These are phyloP conservation scores for Dicyrtomina minuta DNA, from an alignment of 2,888 invertebrate genomes.

Conservation along the genomic window DNA sequence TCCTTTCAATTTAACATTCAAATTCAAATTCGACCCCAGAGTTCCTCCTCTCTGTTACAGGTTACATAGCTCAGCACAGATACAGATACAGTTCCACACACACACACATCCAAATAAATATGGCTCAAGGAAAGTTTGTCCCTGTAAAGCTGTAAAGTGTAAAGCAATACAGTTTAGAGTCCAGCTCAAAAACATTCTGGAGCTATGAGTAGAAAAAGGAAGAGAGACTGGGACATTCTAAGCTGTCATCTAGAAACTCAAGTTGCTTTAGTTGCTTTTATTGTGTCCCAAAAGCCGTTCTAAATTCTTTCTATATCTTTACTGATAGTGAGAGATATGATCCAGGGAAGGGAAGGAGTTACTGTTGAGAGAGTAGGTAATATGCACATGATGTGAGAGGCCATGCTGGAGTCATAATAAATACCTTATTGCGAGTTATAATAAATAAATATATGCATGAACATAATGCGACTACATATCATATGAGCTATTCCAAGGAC, in stretches of 20 bases:
- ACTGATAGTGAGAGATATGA: constrained; percentile 26
- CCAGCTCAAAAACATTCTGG: no score
- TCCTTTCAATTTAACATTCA: no score
- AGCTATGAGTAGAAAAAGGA: background rate
- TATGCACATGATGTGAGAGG: background rate
- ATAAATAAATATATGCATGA: no score
- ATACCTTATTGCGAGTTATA: background rate
- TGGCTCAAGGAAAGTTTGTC: no score
- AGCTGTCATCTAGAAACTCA: constrained; percentile 30
- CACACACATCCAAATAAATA: no score
- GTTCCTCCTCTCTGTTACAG: no score
- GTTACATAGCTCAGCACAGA: no score
- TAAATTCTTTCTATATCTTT: constrained; percentile 26
- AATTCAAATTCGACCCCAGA: no score
- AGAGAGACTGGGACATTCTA: constrained; percentile 7
- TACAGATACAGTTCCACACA: no score
- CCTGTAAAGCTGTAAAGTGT: no score
- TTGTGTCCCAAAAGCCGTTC: constrained; percentile 31
- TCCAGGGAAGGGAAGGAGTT: constrained; percentile 14
- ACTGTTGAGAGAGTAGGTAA: background rate
- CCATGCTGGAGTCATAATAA: background rate
- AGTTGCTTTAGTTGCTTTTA: constrained; percentile 14
- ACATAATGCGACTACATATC: background rate
- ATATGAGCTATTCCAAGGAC: background rate
- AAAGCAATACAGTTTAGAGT: no score